These are phyloP conservation scores for Hemistola chrysoprasaria DNA, from an alignment of 2,888 invertebrate genomes.

Conservation along the genomic window DNA sequence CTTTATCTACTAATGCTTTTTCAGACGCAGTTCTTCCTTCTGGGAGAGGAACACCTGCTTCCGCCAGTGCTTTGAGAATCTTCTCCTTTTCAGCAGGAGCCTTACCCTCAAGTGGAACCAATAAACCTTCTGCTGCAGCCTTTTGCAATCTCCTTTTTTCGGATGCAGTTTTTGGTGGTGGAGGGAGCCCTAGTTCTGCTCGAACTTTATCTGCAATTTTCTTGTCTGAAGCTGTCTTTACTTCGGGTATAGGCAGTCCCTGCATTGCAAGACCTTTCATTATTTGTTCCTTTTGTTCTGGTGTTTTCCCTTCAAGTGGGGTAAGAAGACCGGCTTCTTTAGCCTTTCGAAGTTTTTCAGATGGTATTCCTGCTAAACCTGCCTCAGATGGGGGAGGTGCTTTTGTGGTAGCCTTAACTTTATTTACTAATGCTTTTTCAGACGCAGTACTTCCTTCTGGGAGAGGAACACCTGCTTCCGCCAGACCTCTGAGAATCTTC, in stretches of 20 bases:
- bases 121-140: conserved; percentile 29
- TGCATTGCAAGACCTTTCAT: conserved; percentile 29
- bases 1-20: conserved; percentile 25
- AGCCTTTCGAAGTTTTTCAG: conserved; percentile 25
- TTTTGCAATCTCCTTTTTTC: conserved; percentile 10
- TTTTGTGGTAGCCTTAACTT: no score
- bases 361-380: conserved; percentile 22
- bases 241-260: conserved; percentile 34
- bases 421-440: conserved; percentile 34
- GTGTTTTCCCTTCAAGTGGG: conserved; percentile 37
- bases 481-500: conserved; percentile 27
- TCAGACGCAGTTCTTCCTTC: conserved; percentile 39
- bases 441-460: conserved; percentile 40
- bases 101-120: conserved; percentile 35
- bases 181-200: conserved; percentile 23
- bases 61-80: conserved; percentile 25
- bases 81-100: conserved; percentile 32
- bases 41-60: conserved; percentile 33
- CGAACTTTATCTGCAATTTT: conserved; percentile 13
- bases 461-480: conserved; percentile 31
- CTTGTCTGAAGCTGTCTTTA: conserved; percentile 24
- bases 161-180: conserved; percentile 22
- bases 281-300: conserved; percentile 35
- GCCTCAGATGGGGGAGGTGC: neutral
- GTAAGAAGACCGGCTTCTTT: conserved; percentile 34